Base-by-base conservation (phyloP, 2,113 vertebrate species). In the Notiomystis cincta region DNA sequence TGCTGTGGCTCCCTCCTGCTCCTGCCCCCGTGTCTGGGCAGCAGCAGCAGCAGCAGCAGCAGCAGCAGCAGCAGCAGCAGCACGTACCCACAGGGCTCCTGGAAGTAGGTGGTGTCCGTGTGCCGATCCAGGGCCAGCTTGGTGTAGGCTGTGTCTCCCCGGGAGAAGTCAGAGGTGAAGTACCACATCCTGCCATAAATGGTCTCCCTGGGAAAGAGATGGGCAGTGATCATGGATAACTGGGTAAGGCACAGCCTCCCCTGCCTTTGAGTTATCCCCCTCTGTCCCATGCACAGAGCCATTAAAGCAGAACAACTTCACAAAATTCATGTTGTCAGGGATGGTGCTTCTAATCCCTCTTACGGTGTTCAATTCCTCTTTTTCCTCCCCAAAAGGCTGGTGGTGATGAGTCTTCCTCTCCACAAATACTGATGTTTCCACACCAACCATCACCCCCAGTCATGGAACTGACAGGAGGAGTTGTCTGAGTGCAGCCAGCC, bases 81-180 rank as follows among this genome's bases (percentile, higher is more conserved):
- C 79, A 96, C 99, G 3, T 95, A 99, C 99, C 99, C 99, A 31
- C 98, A 99, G 35, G 99, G 99, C 89, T 99, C 99, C 81, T 99
- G 99, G 96, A 99, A 99, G 97, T 99, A 99, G 31, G 99, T 98
- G 8, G 98, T 99, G 92, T 99, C 99, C 0, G 98, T 99, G 96
- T 99, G 99, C 6, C 99, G 97, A 88, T 99, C 99, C 96, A 99
- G 96, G 20, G 98, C 99, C 97, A 99, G 91, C 81, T 99, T 99
- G 84, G 98, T 99, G 96, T 99, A 99, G 23, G 99, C 99, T 0
- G 98, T 98, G 96, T 99, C 99, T 33, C 98, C 99, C 33, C 99
- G 98, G 20, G 99, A 99, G 87, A 98, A 98, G 95, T 99, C 99
- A 1, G 99, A 99, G 44, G 99, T 99, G 53, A 99, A 98, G 97